phyloP scores from a whole-genome alignment of 2,113 vertebrate species.

The Prunella fulvescens region DNA sequence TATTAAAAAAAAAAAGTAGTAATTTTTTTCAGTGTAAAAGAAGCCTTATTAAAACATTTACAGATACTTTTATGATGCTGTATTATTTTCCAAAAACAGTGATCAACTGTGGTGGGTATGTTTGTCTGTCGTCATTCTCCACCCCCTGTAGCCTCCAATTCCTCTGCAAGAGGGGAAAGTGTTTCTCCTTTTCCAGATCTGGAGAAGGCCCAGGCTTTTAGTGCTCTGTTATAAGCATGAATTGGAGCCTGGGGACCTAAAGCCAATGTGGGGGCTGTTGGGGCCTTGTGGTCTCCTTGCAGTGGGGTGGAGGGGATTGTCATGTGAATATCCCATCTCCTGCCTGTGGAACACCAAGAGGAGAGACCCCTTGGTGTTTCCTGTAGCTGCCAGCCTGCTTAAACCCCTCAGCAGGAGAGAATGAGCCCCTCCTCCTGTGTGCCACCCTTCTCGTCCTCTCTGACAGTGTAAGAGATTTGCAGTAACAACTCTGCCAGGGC shows the following conservation, averaged over 20 bases:
- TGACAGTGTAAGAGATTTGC: neutral
- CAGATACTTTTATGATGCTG: neutral
- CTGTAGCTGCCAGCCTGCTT: neutral
- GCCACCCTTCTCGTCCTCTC: fast-evolving
- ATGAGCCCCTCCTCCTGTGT: neutral
- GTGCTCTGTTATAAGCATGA: neutral
- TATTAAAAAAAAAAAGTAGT: neutral
- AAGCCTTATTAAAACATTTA: constrained; percentile 32
- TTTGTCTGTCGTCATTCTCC: neutral
- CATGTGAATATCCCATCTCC: neutral
- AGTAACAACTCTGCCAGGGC: neutral
- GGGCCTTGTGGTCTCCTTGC: neutral
- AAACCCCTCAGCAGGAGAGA: neutral
- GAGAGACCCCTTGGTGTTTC: fast-evolving
- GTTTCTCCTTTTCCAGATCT: neutral
- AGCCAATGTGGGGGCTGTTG: neutral
- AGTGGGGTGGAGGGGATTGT: neutral
- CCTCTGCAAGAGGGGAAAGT: neutral
- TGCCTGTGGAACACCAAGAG: neutral
- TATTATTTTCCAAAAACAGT: neutral
- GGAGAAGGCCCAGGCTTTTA: neutral
- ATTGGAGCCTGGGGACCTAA: neutral
- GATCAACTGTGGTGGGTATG: neutral
- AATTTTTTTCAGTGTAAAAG: neutral
- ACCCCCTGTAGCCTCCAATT: neutral